phyloP scores from a whole-genome alignment of 2,888 invertebrate species.

The Dolichopus griseipennis region DNA sequence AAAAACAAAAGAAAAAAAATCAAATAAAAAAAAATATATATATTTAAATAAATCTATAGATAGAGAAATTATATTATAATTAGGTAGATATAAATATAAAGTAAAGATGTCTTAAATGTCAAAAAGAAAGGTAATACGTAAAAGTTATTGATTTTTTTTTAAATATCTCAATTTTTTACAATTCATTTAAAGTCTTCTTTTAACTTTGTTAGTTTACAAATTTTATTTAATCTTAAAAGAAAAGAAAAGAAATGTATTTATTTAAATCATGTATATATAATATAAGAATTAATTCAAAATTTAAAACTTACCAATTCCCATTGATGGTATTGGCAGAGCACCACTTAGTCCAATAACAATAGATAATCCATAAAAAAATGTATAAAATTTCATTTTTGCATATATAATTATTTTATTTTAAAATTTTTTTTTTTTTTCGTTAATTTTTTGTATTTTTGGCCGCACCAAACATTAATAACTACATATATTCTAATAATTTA shows the following conservation, averaged over 20 bases:
- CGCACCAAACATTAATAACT: not conserved
- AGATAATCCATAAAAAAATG: slow-evolving; percentile 7
- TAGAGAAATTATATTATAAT: too few species aligned
- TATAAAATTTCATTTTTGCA: slow-evolving; percentile 1
- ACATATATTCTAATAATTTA: not conserved
- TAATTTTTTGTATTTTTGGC: slow-evolving; percentile 3
- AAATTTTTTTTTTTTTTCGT: not conserved
- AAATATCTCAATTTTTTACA: too few species aligned
- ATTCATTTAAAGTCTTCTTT: too few species aligned
- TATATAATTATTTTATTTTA: not conserved
- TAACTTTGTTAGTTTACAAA: too few species aligned
- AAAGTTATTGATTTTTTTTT: too few species aligned
- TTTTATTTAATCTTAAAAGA: too few species aligned
- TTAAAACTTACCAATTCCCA: slow-evolving; percentile 16
- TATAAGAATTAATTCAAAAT: not conserved
- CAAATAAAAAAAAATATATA: too few species aligned
- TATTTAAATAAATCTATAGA: too few species aligned
- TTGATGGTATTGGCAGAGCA: slow-evolving; percentile 18
- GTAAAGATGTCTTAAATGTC: not conserved
- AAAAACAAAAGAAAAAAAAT: too few species aligned
- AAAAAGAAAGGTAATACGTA: not conserved
- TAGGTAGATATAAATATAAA: too few species aligned
- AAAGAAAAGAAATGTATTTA: too few species aligned
- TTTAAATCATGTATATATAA: too few species aligned
- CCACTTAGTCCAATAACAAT: slow-evolving; percentile 17